These are phyloP conservation scores for Archips xylosteana DNA, from an alignment of 2,888 invertebrate genomes.

Conservation along the genomic window DNA sequence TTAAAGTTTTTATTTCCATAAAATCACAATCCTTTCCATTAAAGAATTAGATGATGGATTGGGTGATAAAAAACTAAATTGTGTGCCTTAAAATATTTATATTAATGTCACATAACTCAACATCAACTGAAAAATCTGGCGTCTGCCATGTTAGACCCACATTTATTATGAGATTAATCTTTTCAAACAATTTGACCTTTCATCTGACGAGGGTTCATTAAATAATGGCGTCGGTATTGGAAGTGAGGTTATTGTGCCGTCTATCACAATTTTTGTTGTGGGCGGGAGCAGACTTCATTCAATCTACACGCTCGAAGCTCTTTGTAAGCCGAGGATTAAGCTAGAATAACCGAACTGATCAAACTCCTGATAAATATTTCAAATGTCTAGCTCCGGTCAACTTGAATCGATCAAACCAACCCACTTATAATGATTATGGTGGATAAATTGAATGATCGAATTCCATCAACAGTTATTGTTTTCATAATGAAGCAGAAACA, in stretches of 20 bases:
- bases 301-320: constrained; percentile 48
- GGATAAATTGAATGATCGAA: constrained; percentile 45
- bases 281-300: constrained; percentile 63
- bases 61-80: constrained; percentile 56
- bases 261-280: constrained; percentile 79
- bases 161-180: constrained; percentile 85
- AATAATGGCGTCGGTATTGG: constrained; percentile 82
- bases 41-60: constrained; percentile 49
- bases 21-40: constrained; percentile 47
- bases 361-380: constrained; percentile 46
- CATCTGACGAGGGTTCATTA: constrained; percentile 85
- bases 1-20: constrained; percentile 26
- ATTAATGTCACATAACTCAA: constrained; percentile 71
- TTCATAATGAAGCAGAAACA: constrained; percentile 44
- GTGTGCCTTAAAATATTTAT: constrained; percentile 53
- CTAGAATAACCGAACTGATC: constrained; percentile 45
- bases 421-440: constrained; percentile 24
- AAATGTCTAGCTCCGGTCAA: constrained; percentile 27
- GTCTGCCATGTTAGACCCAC: constrained; percentile 73
- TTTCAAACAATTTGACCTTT: constrained; percentile 86
- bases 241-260: constrained; percentile 82
- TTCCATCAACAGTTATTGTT: constrained; percentile 49
- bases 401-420: constrained; percentile 10
- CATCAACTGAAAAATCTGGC: constrained; percentile 75
- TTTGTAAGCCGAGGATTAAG: constrained; percentile 42